phyloP scores from a whole-genome alignment of 2,113 vertebrate genomes.

The Oxyura jamaicensis region DNA sequence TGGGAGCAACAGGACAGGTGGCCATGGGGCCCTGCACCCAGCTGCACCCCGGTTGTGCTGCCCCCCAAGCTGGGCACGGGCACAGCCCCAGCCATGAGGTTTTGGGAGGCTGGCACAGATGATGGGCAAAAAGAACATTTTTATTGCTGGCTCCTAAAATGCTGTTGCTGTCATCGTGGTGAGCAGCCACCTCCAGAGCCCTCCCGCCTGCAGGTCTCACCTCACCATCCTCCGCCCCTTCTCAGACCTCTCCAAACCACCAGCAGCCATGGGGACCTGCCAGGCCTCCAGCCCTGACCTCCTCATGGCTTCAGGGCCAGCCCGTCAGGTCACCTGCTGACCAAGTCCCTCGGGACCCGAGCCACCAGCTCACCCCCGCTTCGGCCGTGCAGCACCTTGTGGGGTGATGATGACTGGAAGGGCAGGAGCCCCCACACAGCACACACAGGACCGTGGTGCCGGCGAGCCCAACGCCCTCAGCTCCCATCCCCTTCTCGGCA shows the following conservation, averaged over 20 bases:
- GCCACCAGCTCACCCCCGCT: fast-evolving
- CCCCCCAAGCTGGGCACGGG: too few species aligned
- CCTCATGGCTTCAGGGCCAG: neutral
- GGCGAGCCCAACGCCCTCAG: neutral
- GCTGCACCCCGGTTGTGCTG: too few species aligned
- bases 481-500: neutral
- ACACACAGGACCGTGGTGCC: neutral
- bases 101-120: neutral
- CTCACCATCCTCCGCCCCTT: neutral
- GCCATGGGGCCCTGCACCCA: too few species aligned
- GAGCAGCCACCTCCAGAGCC: neutral
- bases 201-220: neutral
- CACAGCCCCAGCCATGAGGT: fast-evolving
- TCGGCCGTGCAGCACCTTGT: too few species aligned
- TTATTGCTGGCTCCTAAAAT: neutral
- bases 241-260: neutral
- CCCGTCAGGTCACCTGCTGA: fast-evolving
- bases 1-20: too few species aligned
- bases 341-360: neutral
- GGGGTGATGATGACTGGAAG: neutral
- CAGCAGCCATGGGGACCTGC: neutral
- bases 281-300: neutral
- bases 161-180: fast-evolving
- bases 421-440: neutral
- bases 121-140: neutral